These are phyloP conservation scores for Norana najaformis DNA, from an alignment of 2,888 invertebrate species.

Conservation along the genomic window DNA sequence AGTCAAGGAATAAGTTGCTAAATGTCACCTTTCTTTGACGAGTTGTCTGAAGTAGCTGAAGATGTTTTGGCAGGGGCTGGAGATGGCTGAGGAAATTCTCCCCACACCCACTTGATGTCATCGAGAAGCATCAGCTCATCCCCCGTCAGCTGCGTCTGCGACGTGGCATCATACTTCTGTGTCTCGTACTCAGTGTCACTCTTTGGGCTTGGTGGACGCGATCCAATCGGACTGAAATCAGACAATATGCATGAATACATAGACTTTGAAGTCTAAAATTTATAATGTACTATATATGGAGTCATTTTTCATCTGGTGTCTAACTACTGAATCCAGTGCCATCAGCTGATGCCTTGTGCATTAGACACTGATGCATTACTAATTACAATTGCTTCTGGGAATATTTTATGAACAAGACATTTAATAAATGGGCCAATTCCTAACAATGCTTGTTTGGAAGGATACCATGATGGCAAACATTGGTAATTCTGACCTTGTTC, in stretches of 20 bases:
- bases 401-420: no score
- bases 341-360: no score
- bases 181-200: conserved; percentile 94
- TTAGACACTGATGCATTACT: no score
- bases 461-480: background rate
- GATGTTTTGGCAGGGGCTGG: background rate
- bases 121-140: conserved; percentile 39
- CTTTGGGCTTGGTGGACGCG: conserved; percentile 81
- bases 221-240: conserved; percentile 63
- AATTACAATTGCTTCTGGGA: no score
- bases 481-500: conserved; percentile 66
- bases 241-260: background rate
- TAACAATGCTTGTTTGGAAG: no score
- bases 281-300: no score
- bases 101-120: conserved; percentile 61
- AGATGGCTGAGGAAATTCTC: conserved; percentile 55
- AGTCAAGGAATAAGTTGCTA: background rate
- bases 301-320: no score
- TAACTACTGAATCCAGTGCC: no score
- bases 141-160: conserved; percentile 61
- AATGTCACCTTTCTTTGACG: conserved; percentile 1
- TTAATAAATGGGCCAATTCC: no score
- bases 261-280: background rate
- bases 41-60: background rate
- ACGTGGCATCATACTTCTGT: conserved; percentile 73